A percentile compares a stretch with the other conserved stretches of the same genome.
Conservation (phyloP, 23 tunicate species). For the Oikopleura vanhoeffeni region DNA sequence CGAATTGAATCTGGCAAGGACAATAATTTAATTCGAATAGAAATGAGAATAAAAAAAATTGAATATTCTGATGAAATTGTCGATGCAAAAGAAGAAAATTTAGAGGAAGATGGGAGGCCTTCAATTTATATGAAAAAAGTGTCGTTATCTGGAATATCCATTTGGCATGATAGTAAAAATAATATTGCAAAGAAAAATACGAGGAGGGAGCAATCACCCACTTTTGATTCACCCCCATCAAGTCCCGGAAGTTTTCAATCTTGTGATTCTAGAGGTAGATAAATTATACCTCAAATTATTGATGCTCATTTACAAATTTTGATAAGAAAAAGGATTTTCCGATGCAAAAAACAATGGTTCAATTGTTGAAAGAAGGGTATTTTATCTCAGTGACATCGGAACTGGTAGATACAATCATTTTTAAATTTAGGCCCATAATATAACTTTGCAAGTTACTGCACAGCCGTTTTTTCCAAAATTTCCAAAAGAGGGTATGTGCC, state of each 20-base stretch:
- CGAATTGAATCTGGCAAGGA: slow-evolving; percentile 22
- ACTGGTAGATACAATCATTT: no score
- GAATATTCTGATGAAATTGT: background rate
- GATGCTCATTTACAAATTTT: no score
- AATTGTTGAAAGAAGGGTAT: no score
- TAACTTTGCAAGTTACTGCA: no score
- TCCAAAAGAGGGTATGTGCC: no score
- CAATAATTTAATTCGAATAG: background rate
- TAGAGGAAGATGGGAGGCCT: background rate
- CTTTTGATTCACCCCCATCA: background rate
- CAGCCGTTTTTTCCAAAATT: no score
- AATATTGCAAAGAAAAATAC: background rate
- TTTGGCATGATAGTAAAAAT: slow-evolving; percentile 8
- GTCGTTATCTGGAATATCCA: background rate
- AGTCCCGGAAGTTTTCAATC: background rate
- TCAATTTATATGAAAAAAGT: slow-evolving; percentile 7
- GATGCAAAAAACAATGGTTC: no score
- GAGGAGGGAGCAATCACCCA: background rate
- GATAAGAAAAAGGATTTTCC: no score
- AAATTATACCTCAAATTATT: no score
- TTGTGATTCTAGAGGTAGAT: background rate
- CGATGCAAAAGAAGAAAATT: background rate
- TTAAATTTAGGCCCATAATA: no score
- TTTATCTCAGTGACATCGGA: no score
- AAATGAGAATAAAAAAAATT: background rate